Percentiles rank a stretch among this genome's conserved stretches.
These are phyloP conservation scores for Rhynchophorus ferrugineus DNA, from an alignment of 1,140 invertebrate genomes.

Conservation along the genomic window DNA sequence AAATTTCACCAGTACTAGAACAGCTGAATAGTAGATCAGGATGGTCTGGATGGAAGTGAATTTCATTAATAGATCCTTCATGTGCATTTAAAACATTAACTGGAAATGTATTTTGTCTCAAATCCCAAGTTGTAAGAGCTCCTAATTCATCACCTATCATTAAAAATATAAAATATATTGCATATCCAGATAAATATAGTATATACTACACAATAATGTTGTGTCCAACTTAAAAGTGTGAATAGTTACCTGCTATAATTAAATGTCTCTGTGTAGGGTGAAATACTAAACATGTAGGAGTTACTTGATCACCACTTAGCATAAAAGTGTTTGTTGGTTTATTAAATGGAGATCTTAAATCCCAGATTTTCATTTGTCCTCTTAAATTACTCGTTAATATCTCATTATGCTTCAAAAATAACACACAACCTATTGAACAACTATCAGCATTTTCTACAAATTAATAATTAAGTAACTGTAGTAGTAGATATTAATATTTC, in stretches of 20 bases:
- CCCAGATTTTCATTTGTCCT: slow-evolving; percentile 83
- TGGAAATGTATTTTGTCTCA: slow-evolving; percentile 71
- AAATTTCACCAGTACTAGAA: slow-evolving; percentile 71
- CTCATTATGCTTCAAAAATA: slow-evolving; percentile 70
- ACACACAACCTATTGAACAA: slow-evolving; percentile 67
- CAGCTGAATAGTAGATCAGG: slow-evolving; percentile 77
- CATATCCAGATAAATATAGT: neutral
- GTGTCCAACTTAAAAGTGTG: neutral
- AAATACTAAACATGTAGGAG: slow-evolving; percentile 63
- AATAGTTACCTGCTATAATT: slow-evolving; percentile 62
- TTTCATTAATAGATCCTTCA: slow-evolving; percentile 65
- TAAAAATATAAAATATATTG: too few relatives aligned
- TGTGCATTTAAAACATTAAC: slow-evolving; percentile 74
- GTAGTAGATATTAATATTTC: slow-evolving; percentile 3
- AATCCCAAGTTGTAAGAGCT: slow-evolving; percentile 80
- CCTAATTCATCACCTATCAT: slow-evolving; percentile 31
- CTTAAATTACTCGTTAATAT: slow-evolving; percentile 75
- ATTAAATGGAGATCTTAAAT: slow-evolving; percentile 56
- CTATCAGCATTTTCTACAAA: slow-evolving; percentile 67
- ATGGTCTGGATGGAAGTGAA: slow-evolving; percentile 74
- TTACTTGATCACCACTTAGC: slow-evolving; percentile 56
- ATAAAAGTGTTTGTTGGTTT: slow-evolving; percentile 56
- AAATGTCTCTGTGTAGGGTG: slow-evolving; percentile 83
- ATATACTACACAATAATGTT: neutral
- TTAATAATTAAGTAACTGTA: neutral